These are phyloP conservation scores for Drosophila aff. DNA, from an alignment of 1,140 invertebrate species.

Conservation along the genomic window DNA sequence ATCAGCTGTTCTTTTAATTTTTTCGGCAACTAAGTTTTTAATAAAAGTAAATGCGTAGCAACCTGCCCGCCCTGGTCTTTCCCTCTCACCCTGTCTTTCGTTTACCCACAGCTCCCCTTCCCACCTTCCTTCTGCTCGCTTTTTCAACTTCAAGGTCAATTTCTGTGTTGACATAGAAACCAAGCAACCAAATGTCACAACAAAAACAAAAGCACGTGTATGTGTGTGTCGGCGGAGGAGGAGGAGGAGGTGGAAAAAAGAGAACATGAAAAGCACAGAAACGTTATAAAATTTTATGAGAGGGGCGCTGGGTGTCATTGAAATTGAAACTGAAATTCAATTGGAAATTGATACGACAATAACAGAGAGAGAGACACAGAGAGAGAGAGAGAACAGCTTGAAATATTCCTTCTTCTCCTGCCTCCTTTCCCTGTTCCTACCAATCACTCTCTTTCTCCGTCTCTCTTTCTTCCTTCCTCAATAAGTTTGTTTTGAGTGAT, in stretches of 20 bases:
- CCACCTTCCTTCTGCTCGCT: conserved; percentile 1
- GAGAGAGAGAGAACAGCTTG: conserved; percentile 12
- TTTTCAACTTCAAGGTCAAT: conserved; percentile 69
- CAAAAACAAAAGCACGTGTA: conserved; percentile 49
- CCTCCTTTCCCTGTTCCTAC: not conserved
- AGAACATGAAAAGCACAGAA: conserved; percentile 28
- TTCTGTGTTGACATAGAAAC: conserved; percentile 80
- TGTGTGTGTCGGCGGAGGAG: conserved; percentile 9
- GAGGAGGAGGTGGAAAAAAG: conserved; percentile 1
- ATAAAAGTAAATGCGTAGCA: conserved; percentile 34
- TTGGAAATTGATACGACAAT: conserved; percentile 61
- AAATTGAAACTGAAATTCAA: conserved; percentile 69
- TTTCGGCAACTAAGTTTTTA: conserved; percentile 33
- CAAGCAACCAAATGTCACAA: conserved; percentile 47
- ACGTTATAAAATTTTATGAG: conserved; percentile 41
- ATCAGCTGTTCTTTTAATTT: conserved; percentile 58
- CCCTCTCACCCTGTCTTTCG: not conserved
- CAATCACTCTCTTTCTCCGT: conserved; percentile 15
- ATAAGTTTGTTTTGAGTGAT: conserved; percentile 78
- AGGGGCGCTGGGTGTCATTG: conserved; percentile 27
- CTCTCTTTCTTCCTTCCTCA: conserved; percentile 47
- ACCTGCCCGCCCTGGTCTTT: not conserved
- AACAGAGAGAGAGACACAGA: conserved; percentile 23
- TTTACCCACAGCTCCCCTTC: not conserved
- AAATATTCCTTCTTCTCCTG: conserved; percentile 2